These are phyloP conservation scores for Vipera ursinii DNA, from an alignment of 2,797 vertebrate species.

Conservation along the genomic window DNA sequence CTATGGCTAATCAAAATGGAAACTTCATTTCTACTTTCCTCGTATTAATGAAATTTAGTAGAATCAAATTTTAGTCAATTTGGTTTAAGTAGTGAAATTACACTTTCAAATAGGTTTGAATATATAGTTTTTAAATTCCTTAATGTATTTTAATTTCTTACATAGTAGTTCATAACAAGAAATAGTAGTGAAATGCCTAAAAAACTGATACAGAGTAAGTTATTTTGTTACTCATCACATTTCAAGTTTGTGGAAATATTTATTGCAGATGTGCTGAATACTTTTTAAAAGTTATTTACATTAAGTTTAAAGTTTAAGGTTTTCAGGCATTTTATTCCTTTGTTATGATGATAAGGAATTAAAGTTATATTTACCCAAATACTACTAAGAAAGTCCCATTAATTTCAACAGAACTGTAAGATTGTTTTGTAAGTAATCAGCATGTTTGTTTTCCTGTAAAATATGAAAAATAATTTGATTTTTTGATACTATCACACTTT, in stretches of 20 bases:
- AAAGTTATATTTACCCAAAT: neutral
- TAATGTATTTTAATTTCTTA: neutral
- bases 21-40: neutral
- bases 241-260: neutral
- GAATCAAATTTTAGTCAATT: neutral
- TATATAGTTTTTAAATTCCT: neutral
- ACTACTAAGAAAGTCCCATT: neutral
- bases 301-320: neutral
- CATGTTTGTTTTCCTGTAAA: neutral
- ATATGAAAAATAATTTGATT: neutral
- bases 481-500: neutral
- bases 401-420: neutral
- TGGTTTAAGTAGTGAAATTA: slow-evolving; percentile 26
- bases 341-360: neutral
- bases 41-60: neutral
- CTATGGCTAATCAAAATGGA: neutral
- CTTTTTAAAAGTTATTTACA: neutral
- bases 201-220: neutral
- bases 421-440: neutral
- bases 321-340: neutral
- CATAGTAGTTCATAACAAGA: neutral
- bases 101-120: neutral
- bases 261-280: neutral
- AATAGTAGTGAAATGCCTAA: neutral
- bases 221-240: neutral